Percentiles rank a stretch among this genome's conserved stretches.
Conservation (phyloP, 2,888 invertebrate genomes). For the Apeira syringaria region DNA sequence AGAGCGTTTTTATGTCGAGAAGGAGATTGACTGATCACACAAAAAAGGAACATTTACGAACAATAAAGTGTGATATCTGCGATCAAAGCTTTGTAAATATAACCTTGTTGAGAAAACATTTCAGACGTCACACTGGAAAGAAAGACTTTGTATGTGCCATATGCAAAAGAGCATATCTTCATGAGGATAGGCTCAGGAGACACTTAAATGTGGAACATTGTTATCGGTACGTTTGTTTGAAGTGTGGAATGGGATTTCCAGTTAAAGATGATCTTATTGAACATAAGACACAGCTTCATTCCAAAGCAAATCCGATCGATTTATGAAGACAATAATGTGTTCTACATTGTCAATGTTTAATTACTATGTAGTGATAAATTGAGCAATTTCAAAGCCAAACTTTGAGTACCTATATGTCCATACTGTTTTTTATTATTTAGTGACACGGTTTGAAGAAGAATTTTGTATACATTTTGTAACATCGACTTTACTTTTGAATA, state of each 20-base stretch:
- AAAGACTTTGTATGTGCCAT: constrained; percentile 6
- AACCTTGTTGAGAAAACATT: neutral
- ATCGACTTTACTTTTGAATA: no score
- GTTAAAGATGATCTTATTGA: neutral
- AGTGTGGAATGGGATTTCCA: neutral
- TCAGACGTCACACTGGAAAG: neutral
- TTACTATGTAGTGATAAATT: no score
- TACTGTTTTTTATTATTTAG: no score
- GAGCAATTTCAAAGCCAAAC: no score
- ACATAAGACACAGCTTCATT: neutral
- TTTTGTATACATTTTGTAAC: no score
- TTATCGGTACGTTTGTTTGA: neutral
- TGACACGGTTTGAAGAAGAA: no score
- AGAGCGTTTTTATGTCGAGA: neutral
- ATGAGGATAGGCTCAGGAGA: neutral
- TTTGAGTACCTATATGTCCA: no score
- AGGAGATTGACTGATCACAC: neutral
- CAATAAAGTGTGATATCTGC: neutral
- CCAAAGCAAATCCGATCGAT: no score
- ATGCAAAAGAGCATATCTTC: constrained; percentile 37
- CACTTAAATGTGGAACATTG: neutral
- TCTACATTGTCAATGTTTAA: no score
- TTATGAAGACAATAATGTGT: no score
- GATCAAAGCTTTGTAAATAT: neutral
- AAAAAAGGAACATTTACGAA: neutral